phyloP scores from a whole-genome alignment of 2,888 invertebrate species.

The Nomada hirtipes region DNA sequence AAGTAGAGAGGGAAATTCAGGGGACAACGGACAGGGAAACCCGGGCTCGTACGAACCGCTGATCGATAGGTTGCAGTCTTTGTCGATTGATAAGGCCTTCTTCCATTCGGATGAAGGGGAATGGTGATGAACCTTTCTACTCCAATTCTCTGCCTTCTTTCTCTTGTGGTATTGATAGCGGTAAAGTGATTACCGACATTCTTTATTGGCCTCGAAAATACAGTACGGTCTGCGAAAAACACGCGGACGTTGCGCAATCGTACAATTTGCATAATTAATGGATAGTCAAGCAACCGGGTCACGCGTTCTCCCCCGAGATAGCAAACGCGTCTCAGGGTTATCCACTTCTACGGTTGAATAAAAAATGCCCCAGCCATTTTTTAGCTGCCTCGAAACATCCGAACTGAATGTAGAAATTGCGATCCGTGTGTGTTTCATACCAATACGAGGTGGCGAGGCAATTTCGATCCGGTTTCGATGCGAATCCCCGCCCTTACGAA shows the following conservation, averaged over 20 bases:
- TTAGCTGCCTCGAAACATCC: constrained; percentile 43
- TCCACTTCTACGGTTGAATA: constrained; percentile 12
- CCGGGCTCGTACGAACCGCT: constrained; percentile 61
- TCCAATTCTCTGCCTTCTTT: neutral
- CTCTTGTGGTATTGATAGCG: neutral
- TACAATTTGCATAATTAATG: constrained; percentile 53
- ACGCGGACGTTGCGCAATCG: constrained; percentile 31
- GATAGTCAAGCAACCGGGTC: constrained; percentile 47
- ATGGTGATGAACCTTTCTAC: neutral
- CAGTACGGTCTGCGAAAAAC: constrained; percentile 8
- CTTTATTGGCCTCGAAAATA: neutral
- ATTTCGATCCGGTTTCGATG: constrained; percentile 63
- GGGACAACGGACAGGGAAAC: constrained; percentile 16
- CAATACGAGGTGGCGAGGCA: constrained; percentile 35
- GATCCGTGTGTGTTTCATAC: constrained; percentile 52
- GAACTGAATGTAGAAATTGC: constrained; percentile 51
- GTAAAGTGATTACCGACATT: neutral
- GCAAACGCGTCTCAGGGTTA: constrained; percentile 14
- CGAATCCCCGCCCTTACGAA: constrained; percentile 48
- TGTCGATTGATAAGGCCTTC: constrained; percentile 5
- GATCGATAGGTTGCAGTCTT: constrained; percentile 64
- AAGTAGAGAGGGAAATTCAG: constrained; percentile 49
- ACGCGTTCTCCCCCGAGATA: constrained; percentile 29
- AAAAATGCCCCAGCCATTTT: constrained; percentile 9
- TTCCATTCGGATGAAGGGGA: neutral